Conservation (phyloP, 2,888 invertebrate species). For the Malthinus seriepunctatus region DNA sequence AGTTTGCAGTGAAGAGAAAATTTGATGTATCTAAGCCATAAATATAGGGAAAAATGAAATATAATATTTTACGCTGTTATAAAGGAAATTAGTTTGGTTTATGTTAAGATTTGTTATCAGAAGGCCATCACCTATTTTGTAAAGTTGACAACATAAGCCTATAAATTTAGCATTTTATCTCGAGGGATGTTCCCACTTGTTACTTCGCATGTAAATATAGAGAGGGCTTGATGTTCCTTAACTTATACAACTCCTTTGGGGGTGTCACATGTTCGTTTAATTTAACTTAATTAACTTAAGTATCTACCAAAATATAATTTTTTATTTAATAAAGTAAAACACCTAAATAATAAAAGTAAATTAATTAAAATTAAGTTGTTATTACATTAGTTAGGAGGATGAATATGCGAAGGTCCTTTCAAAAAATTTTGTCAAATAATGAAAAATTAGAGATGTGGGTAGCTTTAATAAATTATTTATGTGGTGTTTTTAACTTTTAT, state of each 20-base stretch:
- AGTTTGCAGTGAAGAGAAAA: too few relatives aligned
- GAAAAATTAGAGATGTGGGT: too few relatives aligned
- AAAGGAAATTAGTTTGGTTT: slow-evolving; percentile 15
- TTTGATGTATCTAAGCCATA: too few relatives aligned
- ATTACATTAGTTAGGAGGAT: too few relatives aligned
- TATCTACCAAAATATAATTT: too few relatives aligned
- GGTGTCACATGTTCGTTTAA: slow-evolving; percentile 10
- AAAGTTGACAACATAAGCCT: slow-evolving; percentile 26
- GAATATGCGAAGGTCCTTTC: too few relatives aligned
- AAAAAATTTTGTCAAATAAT: too few relatives aligned
- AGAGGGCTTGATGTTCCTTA: slow-evolving; percentile 23
- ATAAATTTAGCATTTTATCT: slow-evolving; percentile 27
- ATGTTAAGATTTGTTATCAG: slow-evolving; percentile 17
- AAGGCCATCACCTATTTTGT: slow-evolving; percentile 11
- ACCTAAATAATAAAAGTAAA: too few relatives aligned
- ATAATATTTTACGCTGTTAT: not conserved
- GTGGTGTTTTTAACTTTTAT: too few relatives aligned
- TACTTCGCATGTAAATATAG: slow-evolving; percentile 32
- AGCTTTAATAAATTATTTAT: too few relatives aligned
- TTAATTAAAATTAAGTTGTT: too few relatives aligned
- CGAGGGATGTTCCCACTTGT: slow-evolving; percentile 28
- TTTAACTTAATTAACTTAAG: not conserved
- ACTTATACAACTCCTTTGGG: slow-evolving; percentile 21
- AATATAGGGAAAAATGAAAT: not conserved
- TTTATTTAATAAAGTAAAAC: too few relatives aligned